Evolutionary conservation across 2,797 vertebrate species (phyloP), one percentile per base, ranked within the genome.

Genomic region (Amazona ochrocephala): DNA sequence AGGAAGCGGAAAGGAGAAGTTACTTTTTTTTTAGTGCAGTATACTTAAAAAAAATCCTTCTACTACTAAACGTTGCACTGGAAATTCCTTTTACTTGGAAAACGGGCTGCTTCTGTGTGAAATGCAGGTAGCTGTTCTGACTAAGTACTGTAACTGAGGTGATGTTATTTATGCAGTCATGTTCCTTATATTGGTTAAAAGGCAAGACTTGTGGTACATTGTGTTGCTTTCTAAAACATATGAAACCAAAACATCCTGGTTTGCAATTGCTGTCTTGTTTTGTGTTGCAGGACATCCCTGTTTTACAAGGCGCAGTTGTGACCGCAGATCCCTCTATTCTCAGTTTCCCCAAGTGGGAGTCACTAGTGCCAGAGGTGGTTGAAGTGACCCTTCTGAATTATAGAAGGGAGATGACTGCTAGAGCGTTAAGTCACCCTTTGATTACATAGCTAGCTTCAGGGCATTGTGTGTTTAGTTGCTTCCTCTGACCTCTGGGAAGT

Each of bases 201-300:
- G 41, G 11, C 9, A 44, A 23, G 30, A 45, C 76, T 15, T 70
- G 18, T 61, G 39, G 11, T 32, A 5, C 4, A 1, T 5, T 45
- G 27, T 39, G 2, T 54, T n/a, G 5, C 32, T 77, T 61, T 18
- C 41, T 77, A 18, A 91, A 79, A 26, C 4, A 1, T 23, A 9
- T 1, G 16, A 45, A 14, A n/a, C 5, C 32, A 29, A 41, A 53
- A 21, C 5, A 1, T 15, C 45, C 34, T 50, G 18, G 2, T 1
- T n/a, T 77, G 13, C 9, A 8, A 15, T 72, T 9, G 1, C 48
- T 22, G n/a, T 4, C 12, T 73, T 73, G 22, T 48, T 65, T 89
- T 61, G 54, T 80, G 11, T 30, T 64, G 26, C 42, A 17, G 27
- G 19, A 37, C 51, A 39, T 47, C 51, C 22, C 22, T 0, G 1